A percentile compares a stretch with the other conserved stretches of the same genome.
phyloP scores from a whole-genome alignment of 2,888 invertebrate species.

The Scaeva pyrastri region DNA sequence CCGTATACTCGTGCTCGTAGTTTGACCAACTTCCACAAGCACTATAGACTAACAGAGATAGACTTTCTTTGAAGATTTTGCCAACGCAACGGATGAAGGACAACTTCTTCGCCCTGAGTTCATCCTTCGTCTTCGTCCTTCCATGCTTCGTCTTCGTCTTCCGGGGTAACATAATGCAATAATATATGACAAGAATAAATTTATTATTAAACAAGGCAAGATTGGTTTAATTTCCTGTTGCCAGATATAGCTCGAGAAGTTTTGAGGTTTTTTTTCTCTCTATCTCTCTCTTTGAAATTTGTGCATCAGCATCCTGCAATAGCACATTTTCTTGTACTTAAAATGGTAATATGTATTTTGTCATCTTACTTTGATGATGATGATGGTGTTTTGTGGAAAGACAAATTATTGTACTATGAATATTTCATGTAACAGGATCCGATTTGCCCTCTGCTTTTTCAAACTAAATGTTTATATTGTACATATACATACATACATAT shows the following conservation, averaged over 20 bases:
- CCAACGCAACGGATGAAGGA: constrained; percentile 24
- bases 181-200: constrained; percentile 64
- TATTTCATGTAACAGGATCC: constrained; percentile 53
- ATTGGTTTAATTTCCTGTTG: constrained; percentile 74
- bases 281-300: background rate
- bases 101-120: constrained; percentile 10
- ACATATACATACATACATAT: too few species aligned
- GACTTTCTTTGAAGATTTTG: constrained; percentile 42
- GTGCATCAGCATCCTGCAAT: constrained; percentile 10
- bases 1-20: too few species aligned
- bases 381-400: constrained; percentile 55
- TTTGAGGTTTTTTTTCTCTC: constrained; percentile 17
- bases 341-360: constrained; percentile 65
- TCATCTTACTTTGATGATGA: constrained; percentile 41
- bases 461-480: constrained; percentile 21
- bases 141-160: constrained; percentile 2
- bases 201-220: constrained; percentile 63
- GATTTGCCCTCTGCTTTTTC: constrained; percentile 27
- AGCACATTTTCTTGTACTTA: constrained; percentile 49
- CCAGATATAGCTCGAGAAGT: constrained; percentile 1
- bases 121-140: background rate
- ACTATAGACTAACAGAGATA: constrained; percentile 15
- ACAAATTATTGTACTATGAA: constrained; percentile 68
- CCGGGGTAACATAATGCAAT: constrained; percentile 48
- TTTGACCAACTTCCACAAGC: background rate